Base-by-base conservation (phyloP, 2,113 vertebrate species). In the Talpa occidentalis region DNA sequence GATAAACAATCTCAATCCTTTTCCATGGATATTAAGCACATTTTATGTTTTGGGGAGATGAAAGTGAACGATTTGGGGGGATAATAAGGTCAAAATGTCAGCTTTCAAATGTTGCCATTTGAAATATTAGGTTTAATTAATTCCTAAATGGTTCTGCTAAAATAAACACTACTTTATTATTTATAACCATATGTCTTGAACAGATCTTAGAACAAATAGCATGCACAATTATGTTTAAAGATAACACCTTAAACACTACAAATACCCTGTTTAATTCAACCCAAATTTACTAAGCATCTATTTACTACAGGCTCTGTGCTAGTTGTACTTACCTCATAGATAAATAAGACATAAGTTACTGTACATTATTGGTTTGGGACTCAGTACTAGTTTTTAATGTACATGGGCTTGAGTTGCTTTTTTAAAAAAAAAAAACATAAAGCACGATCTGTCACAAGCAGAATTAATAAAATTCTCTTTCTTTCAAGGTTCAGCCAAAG, bases 101-200 rank as follows among this genome's bases (percentile, higher is more conserved):
- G 78, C 92, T 19, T 7, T n/a, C n/a, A n/a, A n/a, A n/a, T n/a
- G n/a, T n/a, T n/a, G n/a, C 67, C 56, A 95, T 72, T 26, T 79
- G 3, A 95, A 94, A 93, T 90, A 91, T 40, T 94, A 96, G 30
- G 30, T 32, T 47, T 90, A 93, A 96, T 91, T 96, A 95, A 97
- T 95, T 97, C 93, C 76, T 97, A 95, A 91, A 59, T 90, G 54
- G 21, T 74, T 93, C 74, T 94, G 14, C 69, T 85, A 94, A 87
- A 96, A 90, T 72, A 96, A 95, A 93, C 54, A 82, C 14, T 83
- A 88, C 88, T 85, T 85, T 85, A 66, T 69, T 90, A 95, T 88
- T 95, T 92, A 95, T 94, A 95, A 80, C 47, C 54, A n/a, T 69
- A 92, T 90, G 69, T 72, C 70, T 94, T 77, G 32, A 81, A 88